Evolutionary conservation across 2,888 invertebrate genomes (phyloP).

Genomic region (Sarcophaga carnaria): DNA sequence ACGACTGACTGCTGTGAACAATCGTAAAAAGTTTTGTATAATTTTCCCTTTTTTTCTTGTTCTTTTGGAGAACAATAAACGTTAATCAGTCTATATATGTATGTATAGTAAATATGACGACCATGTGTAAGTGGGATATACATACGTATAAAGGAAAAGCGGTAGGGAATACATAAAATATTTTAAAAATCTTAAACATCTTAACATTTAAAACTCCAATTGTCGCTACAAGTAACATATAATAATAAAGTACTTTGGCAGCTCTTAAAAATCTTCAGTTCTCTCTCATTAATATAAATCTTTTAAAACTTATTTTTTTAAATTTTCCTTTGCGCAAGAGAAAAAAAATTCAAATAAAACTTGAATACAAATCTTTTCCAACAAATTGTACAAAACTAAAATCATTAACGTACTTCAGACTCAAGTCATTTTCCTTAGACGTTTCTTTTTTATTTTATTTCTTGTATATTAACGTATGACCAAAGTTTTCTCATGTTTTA

Average conservation of each 20-base stretch:
- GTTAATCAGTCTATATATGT: slow-evolving; percentile 50
- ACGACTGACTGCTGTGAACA: slow-evolving; percentile 51
- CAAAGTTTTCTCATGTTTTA: slow-evolving; percentile 64
- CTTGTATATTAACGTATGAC: slow-evolving; percentile 51
- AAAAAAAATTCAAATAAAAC: background rate
- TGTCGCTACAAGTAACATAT: no score
- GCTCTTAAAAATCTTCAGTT: background rate
- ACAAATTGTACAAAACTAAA: slow-evolving; percentile 55
- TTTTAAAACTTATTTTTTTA: background rate
- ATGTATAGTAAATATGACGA: slow-evolving; percentile 16
- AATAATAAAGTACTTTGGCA: slow-evolving; percentile 2
- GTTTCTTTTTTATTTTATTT: background rate
- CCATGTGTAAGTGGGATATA: slow-evolving; percentile 33
- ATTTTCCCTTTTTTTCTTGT: slow-evolving; percentile 8
- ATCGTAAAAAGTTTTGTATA: slow-evolving; percentile 55
- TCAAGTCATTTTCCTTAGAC: slow-evolving; percentile 30
- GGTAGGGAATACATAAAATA: no score
- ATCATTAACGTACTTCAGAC: slow-evolving; percentile 20
- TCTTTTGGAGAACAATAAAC: slow-evolving; percentile 56
- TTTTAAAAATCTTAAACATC: no score
- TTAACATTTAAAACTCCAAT: no score
- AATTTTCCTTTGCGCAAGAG: background rate
- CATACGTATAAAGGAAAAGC: no score
- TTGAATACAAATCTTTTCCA: slow-evolving; percentile 50
- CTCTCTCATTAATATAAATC: slow-evolving; percentile 29